Conservation (phyloP, 30 jellyfish, hydroid and myxozoan genomes). For the Mastigias papua region DNA sequence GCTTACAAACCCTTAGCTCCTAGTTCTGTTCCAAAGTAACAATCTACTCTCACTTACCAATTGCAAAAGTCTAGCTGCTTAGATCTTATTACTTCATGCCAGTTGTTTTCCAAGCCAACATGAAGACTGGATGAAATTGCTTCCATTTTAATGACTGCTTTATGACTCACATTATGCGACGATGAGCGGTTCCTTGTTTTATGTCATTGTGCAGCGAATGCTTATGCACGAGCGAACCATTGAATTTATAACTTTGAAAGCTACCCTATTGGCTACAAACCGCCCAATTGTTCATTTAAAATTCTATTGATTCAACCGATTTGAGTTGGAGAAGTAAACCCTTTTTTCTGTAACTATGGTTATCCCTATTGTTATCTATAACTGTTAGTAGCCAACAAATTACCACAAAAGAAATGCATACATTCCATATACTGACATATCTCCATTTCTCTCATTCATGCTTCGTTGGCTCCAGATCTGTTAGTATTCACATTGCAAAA, state of each 20-base stretch:
- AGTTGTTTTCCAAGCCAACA: background rate
- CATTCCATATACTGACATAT: background rate
- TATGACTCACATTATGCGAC: background rate
- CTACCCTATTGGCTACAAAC: conserved; percentile 4
- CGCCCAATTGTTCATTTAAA: conserved; percentile 7
- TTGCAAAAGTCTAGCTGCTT: background rate
- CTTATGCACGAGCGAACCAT: conserved; percentile 11
- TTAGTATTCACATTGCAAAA: too few relatives aligned
- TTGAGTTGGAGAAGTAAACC: background rate
- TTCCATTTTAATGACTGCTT: background rate
- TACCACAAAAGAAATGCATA: background rate
- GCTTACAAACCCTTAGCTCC: too few relatives aligned
- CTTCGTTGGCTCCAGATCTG: background rate
- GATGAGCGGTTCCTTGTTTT: conserved; percentile 11
- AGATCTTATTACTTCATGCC: background rate
- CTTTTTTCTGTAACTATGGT: background rate
- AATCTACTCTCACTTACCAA: conserved; percentile 5
- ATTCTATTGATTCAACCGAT: background rate
- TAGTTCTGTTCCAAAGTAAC: too few relatives aligned
- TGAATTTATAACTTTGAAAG: background rate
- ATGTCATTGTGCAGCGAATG: background rate
- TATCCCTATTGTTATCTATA: background rate
- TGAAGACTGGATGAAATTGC: background rate
- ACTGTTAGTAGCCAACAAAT: background rate
- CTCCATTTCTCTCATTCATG: background rate